Conservation (phyloP, 2,888 invertebrate genomes). For the Odontocerum albicorne region DNA sequence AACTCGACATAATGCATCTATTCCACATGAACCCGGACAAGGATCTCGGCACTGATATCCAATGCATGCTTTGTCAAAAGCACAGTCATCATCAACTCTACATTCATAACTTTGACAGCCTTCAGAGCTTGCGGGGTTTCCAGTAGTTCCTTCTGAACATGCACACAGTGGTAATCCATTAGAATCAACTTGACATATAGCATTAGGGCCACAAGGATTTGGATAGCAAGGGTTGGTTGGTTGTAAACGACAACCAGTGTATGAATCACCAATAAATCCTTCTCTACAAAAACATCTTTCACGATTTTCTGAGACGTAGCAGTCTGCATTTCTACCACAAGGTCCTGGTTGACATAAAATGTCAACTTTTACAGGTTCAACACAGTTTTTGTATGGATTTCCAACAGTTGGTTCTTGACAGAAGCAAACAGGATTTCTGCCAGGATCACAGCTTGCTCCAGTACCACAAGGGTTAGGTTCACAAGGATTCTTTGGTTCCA, state of each 20-base stretch:
- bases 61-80: slow-evolving; percentile 72
- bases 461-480: slow-evolving; percentile 80
- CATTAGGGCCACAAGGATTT: slow-evolving; percentile 80
- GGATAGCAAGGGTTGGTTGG: slow-evolving; percentile 72
- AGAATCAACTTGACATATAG: slow-evolving; percentile 68
- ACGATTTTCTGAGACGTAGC: slow-evolving; percentile 77
- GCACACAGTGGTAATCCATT: slow-evolving; percentile 72
- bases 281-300: slow-evolving; percentile 82
- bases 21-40: slow-evolving; percentile 79
- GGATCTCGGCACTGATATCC: slow-evolving; percentile 80
- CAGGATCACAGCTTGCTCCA: slow-evolving; percentile 79
- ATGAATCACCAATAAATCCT: slow-evolving; percentile 78
- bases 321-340: slow-evolving; percentile 81
- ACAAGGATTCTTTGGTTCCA: slow-evolving; percentile 77
- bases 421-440: slow-evolving; percentile 77
- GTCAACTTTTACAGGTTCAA: slow-evolving; percentile 59
- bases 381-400: slow-evolving; percentile 79
- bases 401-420: slow-evolving; percentile 82
- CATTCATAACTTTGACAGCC: slow-evolving; percentile 83
- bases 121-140: slow-evolving; percentile 70
- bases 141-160: slow-evolving; percentile 74
- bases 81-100: slow-evolving; percentile 77
- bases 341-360: slow-evolving; percentile 79
- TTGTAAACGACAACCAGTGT: slow-evolving; percentile 71
- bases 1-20: slow-evolving; percentile 71